phyloP scores from a whole-genome alignment of 2,797 vertebrate species.

The Fratercula arctica region DNA sequence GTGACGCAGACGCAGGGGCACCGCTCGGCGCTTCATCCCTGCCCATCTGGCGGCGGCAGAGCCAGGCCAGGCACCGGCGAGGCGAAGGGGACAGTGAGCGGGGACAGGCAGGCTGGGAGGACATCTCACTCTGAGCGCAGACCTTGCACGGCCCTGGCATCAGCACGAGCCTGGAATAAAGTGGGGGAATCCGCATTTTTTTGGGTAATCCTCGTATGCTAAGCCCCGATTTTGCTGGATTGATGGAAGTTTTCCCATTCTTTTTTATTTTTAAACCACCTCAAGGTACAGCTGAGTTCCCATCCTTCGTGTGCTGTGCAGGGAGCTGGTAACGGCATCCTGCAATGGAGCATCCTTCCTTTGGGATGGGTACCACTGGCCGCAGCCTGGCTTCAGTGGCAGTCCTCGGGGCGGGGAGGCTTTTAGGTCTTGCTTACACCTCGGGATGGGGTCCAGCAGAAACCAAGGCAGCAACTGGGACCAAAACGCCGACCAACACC shows the following conservation, averaged over 20 bases:
- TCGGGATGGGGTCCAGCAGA: neutral
- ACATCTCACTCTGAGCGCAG: neutral
- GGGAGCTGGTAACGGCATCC: neutral
- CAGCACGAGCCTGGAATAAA: fast-evolving
- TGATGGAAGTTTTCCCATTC: neutral
- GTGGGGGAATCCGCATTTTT: fast-evolving
- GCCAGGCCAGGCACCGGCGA: fast-evolving
- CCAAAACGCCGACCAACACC: fast-evolving
- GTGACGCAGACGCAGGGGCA: neutral
- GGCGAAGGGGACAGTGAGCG: neutral
- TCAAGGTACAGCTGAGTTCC: fast-evolving
- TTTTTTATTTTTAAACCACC: neutral
- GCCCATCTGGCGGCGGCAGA: neutral
- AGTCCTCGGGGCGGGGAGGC: neutral
- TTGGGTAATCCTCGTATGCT: neutral
- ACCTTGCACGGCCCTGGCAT: neutral
- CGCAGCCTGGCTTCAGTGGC: neutral
- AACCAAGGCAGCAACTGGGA: neutral
- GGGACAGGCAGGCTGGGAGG: neutral
- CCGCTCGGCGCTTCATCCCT: neutral
- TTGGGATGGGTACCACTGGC: neutral
- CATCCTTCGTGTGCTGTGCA: fast-evolving
- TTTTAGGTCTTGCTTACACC: neutral
- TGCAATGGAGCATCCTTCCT: fast-evolving
- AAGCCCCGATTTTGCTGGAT: neutral